These are phyloP conservation scores for Bryconaethiops microstoma DNA, from an alignment of 2,797 vertebrate species.

Conservation along the genomic window DNA sequence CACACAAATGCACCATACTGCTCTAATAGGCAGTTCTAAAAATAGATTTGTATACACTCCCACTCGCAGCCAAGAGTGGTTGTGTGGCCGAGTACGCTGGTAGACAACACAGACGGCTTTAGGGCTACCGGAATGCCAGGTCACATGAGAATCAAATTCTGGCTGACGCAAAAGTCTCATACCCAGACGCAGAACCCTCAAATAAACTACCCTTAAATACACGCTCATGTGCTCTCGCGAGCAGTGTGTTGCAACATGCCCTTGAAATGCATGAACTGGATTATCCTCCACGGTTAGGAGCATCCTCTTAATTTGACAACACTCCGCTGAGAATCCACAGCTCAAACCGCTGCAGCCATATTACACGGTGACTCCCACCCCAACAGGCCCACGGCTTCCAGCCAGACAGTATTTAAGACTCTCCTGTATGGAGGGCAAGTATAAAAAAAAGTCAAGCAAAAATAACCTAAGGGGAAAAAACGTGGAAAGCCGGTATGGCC, in stretches of 20 bases:
- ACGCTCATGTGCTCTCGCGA: not conserved
- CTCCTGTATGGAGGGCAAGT: not conserved
- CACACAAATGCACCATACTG: conserved; percentile 15
- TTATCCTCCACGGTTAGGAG: not conserved
- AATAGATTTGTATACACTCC: conserved; percentile 1
- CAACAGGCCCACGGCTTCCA: conserved; percentile 2
- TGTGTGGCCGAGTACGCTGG: not conserved
- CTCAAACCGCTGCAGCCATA: not conserved
- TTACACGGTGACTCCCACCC: not conserved
- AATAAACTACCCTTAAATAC: not conserved
- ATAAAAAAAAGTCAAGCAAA: not conserved
- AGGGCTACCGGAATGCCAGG: conserved; percentile 1
- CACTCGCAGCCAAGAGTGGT: not conserved
- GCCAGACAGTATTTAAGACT: conserved; percentile 24
- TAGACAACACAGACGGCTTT: conserved; percentile 3
- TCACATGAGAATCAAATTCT: conserved; percentile 19
- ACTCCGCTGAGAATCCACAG: conserved; percentile 7
- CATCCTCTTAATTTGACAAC: not conserved
- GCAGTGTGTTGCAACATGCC: not conserved
- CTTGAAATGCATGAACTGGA: not conserved
- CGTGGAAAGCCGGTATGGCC: not conserved
- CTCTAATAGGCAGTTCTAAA: conserved; percentile 30
- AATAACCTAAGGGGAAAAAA: not conserved
- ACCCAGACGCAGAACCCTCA: not conserved
- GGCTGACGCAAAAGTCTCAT: not conserved